phyloP scores from a whole-genome alignment of 2,797 vertebrate genomes.

The Pangasius djambal region DNA sequence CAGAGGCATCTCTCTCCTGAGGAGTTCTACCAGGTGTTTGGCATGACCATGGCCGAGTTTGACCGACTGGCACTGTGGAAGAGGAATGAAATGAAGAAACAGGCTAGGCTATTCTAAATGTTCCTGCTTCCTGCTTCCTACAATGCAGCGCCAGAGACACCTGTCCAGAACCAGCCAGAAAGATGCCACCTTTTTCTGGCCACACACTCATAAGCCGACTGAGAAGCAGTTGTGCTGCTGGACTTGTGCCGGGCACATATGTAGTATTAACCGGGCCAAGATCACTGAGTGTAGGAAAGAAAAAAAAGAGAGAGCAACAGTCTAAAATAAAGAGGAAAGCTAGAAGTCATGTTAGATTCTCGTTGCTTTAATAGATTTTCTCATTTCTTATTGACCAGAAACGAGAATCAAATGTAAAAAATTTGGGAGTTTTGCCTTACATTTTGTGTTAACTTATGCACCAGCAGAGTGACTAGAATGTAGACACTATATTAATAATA shows the following conservation, averaged over 20 bases:
- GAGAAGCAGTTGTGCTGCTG: constrained; percentile 27
- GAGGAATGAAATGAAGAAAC: constrained; percentile 97
- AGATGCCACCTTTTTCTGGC: constrained; percentile 26
- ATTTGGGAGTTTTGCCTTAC: constrained; percentile 78
- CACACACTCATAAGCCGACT: constrained; percentile 21
- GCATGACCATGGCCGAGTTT: constrained; percentile 96
- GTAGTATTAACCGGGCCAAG: constrained; percentile 36
- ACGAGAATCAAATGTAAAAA: constrained; percentile 28
- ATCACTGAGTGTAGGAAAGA: not conserved
- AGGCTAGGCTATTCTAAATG: constrained; percentile 92
- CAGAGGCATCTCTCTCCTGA: constrained; percentile 96
- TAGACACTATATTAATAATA: constrained; percentile 69
- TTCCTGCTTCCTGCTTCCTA: not conserved
- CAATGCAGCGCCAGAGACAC: constrained; percentile 17
- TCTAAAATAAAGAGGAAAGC: not conserved
- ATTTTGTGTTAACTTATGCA: constrained; percentile 71
- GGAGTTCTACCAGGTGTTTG: constrained; percentile 95
- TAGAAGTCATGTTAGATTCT: constrained; percentile 30
- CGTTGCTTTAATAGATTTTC: constrained; percentile 37
- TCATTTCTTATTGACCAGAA: constrained; percentile 16
- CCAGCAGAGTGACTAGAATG: constrained; percentile 79
- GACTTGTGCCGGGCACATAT: constrained; percentile 14
- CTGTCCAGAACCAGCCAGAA: constrained; percentile 38
- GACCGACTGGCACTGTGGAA: constrained; percentile 98
- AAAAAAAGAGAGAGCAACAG: constrained; percentile 1